These are phyloP conservation scores for Micromesistius poutassou DNA, from an alignment of 2,797 vertebrate species.

Conservation along the genomic window DNA sequence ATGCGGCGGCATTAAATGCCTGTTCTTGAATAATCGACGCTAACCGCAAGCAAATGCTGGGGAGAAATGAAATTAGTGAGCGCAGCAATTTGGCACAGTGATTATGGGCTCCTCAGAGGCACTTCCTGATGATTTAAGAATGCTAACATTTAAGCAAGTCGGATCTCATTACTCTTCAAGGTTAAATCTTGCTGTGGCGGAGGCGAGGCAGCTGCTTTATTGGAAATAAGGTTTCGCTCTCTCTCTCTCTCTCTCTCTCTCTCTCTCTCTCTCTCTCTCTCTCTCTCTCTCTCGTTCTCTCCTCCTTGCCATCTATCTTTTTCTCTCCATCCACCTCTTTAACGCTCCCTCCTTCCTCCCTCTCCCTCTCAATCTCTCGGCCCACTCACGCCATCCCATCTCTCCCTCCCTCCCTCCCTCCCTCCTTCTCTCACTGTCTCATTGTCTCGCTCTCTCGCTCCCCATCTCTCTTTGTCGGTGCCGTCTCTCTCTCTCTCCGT, in stretches of 20 bases:
- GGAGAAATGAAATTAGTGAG: constrained; percentile 80
- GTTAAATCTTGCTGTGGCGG: constrained; percentile 74
- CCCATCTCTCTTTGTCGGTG: constrained; percentile 55
- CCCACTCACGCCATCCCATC: constrained; percentile 17
- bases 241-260: constrained; percentile 39
- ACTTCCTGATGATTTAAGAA: constrained; percentile 80
- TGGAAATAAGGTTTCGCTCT: constrained; percentile 62
- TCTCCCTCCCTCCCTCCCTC: constrained; percentile 29
- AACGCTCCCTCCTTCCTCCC: background rate
- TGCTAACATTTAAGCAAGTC: constrained; percentile 81
- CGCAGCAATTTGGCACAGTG: constrained; percentile 78
- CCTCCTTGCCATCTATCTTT: background rate
- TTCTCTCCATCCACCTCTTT: background rate
- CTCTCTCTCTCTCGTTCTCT: constrained; percentile 13
- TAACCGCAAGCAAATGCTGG: constrained; percentile 80
- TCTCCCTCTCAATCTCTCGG: background rate
- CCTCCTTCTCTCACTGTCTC: constrained; percentile 43
- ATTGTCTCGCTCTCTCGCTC: background rate
- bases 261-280: background rate
- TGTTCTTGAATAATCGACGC: constrained; percentile 83
- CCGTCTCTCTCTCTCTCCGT: constrained; percentile 40
- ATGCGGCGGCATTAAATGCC: constrained; percentile 80
- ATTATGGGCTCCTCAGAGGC: constrained; percentile 78
- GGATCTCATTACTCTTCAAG: constrained; percentile 83
- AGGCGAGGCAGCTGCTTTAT: constrained; percentile 64